Evolutionary conservation across 2,797 vertebrate species (phyloP), one percentile per base, ranked within the genome.

Genomic region (Sebastes miniatus): DNA sequence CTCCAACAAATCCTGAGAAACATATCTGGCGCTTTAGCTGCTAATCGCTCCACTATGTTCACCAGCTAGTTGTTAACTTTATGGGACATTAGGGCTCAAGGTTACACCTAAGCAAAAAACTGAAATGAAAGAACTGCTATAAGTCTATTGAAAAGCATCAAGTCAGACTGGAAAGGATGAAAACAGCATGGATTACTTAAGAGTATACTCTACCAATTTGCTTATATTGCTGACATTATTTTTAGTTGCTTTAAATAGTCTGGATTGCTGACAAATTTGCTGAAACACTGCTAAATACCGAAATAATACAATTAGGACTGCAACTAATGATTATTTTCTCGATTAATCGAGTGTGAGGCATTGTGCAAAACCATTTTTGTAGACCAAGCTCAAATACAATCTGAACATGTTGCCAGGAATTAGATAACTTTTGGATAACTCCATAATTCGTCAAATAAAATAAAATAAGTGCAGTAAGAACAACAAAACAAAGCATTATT

Each of bases 311-410:
- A 22, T 11, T 3, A 43, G 39, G 39, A 43, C 39, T 43, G 39
- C 14, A 43, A 43, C 39, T 7, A 43, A 43, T 14, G 39, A 7
- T 43, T 16, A 43, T 43, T 0, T 18, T 43, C 39, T 43, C 6
- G 6, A 43, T 43, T 43, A 43, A 43, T 43, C 3, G 0, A 43
- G 39, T 16, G 39, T 43, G 14, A 43, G 14, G 39, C 14, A 16
- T 43, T 43, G 0, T 43, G 39, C 39, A 43, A 16, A 43, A 43
- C 0, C 1, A 0, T 43, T 43, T 43, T 43, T 43, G 39, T 43
- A 43, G 39, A 43, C 39, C 39, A 43, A 43, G 39, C 39, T 52
- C 0, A 20, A n/a, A 43, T 12, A 32, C 25, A 52, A 0, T 10
- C 50, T 0, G 14, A 43, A 43, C 39, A 43, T 43, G 39, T 43